These are phyloP conservation scores for Drosophila novamexicana DNA, from an alignment of 1,140 invertebrate genomes.

Conservation along the genomic window DNA sequence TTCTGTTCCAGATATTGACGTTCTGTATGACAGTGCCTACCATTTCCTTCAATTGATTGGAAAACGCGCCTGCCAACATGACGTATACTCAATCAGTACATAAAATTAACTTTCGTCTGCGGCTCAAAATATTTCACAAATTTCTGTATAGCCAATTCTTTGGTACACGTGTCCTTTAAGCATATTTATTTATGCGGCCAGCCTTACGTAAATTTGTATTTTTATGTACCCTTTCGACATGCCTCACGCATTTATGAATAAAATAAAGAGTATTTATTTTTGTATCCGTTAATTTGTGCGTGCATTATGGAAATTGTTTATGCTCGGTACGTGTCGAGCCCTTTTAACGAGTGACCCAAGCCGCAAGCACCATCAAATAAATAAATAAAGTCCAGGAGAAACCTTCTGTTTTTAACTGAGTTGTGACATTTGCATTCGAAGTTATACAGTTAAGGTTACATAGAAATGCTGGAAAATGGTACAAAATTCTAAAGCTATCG, in stretches of 20 bases:
- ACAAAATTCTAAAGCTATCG: too few species aligned
- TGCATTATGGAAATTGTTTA: slow-evolving; percentile 25
- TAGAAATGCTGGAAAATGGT: too few species aligned
- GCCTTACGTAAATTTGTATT: not conserved
- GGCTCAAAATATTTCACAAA: not conserved
- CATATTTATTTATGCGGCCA: slow-evolving; percentile 2
- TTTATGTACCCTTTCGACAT: slow-evolving; percentile 1
- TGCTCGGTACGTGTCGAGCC: slow-evolving; percentile 18
- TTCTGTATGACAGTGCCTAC: not conserved
- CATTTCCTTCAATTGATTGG: slow-evolving; percentile 21
- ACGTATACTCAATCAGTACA: slow-evolving; percentile 14
- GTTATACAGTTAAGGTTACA: too few species aligned
- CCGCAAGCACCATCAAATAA: not conserved
- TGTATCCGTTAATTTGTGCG: slow-evolving; percentile 29
- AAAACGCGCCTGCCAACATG: not conserved
- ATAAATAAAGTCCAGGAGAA: not conserved
- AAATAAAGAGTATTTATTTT: slow-evolving; percentile 1
- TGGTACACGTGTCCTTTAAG: not conserved
- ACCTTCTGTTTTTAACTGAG: not conserved
- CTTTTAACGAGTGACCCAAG: not conserved
- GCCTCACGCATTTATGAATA: slow-evolving; percentile 5
- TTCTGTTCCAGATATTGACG: not conserved
- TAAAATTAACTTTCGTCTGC: slow-evolving; percentile 17
- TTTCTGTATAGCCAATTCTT: not conserved
- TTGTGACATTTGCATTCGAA: too few species aligned